phyloP scores from a whole-genome alignment of 2,113 vertebrate genomes.

The Erpornis zantholeuca region DNA sequence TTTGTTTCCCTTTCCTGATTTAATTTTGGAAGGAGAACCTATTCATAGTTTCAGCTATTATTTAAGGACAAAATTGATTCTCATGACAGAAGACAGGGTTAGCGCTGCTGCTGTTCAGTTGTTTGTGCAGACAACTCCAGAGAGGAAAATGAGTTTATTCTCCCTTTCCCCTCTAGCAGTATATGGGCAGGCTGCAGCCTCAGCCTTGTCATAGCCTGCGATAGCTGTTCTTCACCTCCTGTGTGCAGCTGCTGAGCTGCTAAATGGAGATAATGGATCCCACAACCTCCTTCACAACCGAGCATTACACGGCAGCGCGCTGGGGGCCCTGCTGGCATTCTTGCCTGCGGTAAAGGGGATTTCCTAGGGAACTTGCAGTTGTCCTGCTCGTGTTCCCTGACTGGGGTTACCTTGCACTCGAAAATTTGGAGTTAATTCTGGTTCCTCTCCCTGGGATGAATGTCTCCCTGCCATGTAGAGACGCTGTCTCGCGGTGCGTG shows the following conservation, averaged over 20 bases:
- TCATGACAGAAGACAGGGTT: background rate
- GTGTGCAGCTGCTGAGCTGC: background rate
- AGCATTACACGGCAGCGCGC: background rate
- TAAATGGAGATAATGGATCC: slow-evolving; percentile 19
- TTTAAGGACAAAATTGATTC: background rate
- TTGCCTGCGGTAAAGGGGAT: background rate
- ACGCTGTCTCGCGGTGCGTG: background rate
- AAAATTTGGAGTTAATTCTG: background rate
- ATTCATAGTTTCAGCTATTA: background rate
- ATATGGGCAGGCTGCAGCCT: background rate
- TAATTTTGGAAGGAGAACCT: slow-evolving; percentile 8
- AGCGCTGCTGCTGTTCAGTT: background rate
- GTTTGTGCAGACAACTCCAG: slow-evolving; percentile 14
- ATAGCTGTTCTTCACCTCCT: background rate
- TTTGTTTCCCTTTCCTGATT: slow-evolving; percentile 14
- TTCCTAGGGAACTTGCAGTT: background rate
- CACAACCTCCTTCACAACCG: background rate
- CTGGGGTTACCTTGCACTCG: background rate
- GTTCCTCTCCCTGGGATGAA: background rate
- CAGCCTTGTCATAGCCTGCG: background rate
- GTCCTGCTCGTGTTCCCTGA: background rate
- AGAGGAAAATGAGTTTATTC: background rate
- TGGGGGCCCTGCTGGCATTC: background rate
- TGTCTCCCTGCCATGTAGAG: background rate
- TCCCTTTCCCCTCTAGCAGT: background rate